Conservation (phyloP, 1,140 invertebrate genomes). For the Aphaenogaster floridana region DNA sequence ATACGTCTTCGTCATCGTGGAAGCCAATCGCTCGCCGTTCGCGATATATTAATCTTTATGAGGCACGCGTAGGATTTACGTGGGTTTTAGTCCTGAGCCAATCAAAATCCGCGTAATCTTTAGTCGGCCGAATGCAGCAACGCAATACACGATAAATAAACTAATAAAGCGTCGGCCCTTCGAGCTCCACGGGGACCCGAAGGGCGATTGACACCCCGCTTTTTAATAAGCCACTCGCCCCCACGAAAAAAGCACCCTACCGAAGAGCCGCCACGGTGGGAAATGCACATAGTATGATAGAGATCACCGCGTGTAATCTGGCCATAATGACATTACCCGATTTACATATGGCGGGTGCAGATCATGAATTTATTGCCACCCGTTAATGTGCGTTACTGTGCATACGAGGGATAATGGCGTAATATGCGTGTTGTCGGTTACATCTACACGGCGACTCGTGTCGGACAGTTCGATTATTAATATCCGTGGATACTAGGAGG, state of each 20-base stretch:
- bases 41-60: constrained; percentile 80
- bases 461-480: constrained; percentile 71
- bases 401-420: constrained; percentile 40
- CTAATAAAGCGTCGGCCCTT: constrained; percentile 75
- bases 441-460: constrained; percentile 49
- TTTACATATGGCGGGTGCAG: constrained; percentile 78
- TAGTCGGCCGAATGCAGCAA: constrained; percentile 60
- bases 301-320: constrained; percentile 81
- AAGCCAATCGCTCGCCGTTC: constrained; percentile 38
- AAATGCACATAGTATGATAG: constrained; percentile 69
- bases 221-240: constrained; percentile 78
- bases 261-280: constrained; percentile 64
- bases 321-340: constrained; percentile 77
- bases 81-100: constrained; percentile 72
- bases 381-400: constrained; percentile 41
- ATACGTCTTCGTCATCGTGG: constrained; percentile 43
- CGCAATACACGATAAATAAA: constrained; percentile 79
- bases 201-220: constrained; percentile 51
- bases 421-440: constrained; percentile 69
- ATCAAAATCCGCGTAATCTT: constrained; percentile 83
- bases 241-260: constrained; percentile 41
- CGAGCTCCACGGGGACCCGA: neutral
- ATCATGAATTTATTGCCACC: constrained; percentile 81
- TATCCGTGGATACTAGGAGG: constrained; percentile 57
- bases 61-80: constrained; percentile 75